A percentile compares a stretch with the other conserved stretches of the same genome.
These are phyloP conservation scores for Cataglyphis livida DNA, from an alignment of 2,888 invertebrate species.

Conservation along the genomic window DNA sequence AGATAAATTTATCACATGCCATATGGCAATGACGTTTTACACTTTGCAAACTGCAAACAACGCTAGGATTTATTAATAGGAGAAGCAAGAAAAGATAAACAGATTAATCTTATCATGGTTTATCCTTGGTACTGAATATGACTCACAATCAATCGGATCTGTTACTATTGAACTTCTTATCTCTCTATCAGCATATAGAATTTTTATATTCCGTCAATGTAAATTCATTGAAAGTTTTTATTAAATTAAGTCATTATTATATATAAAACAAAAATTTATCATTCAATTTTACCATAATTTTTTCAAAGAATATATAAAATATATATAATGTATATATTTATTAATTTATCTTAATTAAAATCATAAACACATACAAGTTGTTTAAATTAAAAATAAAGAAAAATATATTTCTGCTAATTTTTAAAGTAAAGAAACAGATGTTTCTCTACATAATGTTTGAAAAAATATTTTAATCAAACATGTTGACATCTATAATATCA, in stretches of 20 bases:
- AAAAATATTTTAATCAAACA: not conserved
- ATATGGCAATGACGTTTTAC: slow-evolving; percentile 34
- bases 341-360: slow-evolving; percentile 1
- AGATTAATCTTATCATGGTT: slow-evolving; percentile 54
- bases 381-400: not conserved
- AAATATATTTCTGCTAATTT: not conserved
- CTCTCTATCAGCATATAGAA: slow-evolving; percentile 47
- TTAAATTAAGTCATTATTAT: not conserved
- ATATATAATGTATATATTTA: not conserved
- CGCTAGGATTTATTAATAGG: not conserved
- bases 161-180: slow-evolving; percentile 55
- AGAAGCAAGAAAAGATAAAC: slow-evolving; percentile 31
- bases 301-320: not conserved
- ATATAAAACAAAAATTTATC: not conserved
- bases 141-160: slow-evolving; percentile 32
- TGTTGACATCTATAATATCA: not conserved
- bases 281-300: not conserved
- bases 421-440: not conserved
- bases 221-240: not conserved
- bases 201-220: not conserved
- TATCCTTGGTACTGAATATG: slow-evolving; percentile 40
- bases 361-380: not conserved
- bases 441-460: not conserved
- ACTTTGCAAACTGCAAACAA: slow-evolving; percentile 25
- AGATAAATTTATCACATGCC: slow-evolving; percentile 26